phyloP scores from a whole-genome alignment of 2,797 vertebrate genomes.

The Cirrhinus mrigala region DNA sequence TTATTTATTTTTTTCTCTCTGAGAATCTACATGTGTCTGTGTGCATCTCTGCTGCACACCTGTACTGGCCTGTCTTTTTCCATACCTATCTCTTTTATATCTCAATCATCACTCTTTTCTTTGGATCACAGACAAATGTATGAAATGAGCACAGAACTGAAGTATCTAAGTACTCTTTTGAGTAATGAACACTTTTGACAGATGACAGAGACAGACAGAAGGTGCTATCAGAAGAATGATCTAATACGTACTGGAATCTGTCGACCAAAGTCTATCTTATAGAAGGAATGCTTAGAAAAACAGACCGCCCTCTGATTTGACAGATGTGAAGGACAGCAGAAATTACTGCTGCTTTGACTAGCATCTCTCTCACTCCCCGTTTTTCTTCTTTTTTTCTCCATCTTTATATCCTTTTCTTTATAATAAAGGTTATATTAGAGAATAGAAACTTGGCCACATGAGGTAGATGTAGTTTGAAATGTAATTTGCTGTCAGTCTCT shows the following conservation, averaged over 20 bases:
- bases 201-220: slow-evolving; percentile 37
- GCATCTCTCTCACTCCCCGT: too few species aligned
- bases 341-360: not conserved
- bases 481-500: not conserved
- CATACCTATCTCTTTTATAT: slow-evolving; percentile 17
- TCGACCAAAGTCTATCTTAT: slow-evolving; percentile 1
- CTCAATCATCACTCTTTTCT: slow-evolving; percentile 45
- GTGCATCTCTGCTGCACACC: slow-evolving; percentile 30
- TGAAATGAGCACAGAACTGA: slow-evolving; percentile 60
- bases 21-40: slow-evolving; percentile 18
- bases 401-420: not conserved
- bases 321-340: slow-evolving; percentile 3
- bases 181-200: slow-evolving; percentile 62
- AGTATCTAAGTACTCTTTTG: slow-evolving; percentile 59
- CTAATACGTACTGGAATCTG: slow-evolving; percentile 65
- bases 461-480: not conserved
- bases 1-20: not conserved
- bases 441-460: not conserved
- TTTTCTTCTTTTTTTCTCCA: not conserved
- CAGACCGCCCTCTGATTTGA: slow-evolving; percentile 24
- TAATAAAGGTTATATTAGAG: not conserved
- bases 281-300: slow-evolving; percentile 30
- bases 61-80: slow-evolving; percentile 6
- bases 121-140: slow-evolving; percentile 40
- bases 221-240: slow-evolving; percentile 62